Conservation (phyloP, 2,888 invertebrate species). For the Heliconius ethilla region DNA sequence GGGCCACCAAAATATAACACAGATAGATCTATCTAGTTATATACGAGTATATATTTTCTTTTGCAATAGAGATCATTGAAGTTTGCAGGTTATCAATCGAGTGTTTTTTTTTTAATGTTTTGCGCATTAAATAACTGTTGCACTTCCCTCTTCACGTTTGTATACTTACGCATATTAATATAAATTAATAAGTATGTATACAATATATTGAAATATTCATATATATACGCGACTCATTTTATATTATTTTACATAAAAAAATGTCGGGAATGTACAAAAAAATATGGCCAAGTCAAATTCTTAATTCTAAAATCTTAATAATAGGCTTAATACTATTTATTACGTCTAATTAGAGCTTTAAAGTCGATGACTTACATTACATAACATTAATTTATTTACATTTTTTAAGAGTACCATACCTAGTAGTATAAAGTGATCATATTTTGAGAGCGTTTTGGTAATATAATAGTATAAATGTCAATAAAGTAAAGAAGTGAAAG, state of each 20-base stretch:
- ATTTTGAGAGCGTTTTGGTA: not conserved
- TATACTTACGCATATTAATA: not conserved
- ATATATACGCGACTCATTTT: conserved; percentile 3
- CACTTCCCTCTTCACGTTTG: not conserved
- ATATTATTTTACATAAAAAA: conserved; percentile 8
- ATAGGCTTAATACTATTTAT: not conserved
- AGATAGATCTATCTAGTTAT: not conserved
- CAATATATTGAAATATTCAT: not conserved
- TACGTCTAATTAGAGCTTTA: not conserved
- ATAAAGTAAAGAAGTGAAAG: not conserved
- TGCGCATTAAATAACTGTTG: not conserved
- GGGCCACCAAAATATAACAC: not conserved
- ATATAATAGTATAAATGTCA: not conserved
- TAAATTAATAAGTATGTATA: not conserved
- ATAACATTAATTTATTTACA: conserved; percentile 14
- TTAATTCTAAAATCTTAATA: not conserved
- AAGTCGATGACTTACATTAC: not conserved
- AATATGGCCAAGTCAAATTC: conserved; percentile 16
- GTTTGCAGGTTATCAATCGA: not conserved
- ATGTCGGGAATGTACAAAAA: conserved; percentile 18
- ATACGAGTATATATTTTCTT: not conserved
- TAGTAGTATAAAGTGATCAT: not conserved
- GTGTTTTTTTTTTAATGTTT: not conserved
- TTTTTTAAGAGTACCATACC: not conserved
- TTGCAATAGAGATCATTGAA: not conserved